These are phyloP conservation scores for Corythoichthys haematopterus DNA, from an alignment of 2,113 vertebrate genomes.

Conservation along the genomic window DNA sequence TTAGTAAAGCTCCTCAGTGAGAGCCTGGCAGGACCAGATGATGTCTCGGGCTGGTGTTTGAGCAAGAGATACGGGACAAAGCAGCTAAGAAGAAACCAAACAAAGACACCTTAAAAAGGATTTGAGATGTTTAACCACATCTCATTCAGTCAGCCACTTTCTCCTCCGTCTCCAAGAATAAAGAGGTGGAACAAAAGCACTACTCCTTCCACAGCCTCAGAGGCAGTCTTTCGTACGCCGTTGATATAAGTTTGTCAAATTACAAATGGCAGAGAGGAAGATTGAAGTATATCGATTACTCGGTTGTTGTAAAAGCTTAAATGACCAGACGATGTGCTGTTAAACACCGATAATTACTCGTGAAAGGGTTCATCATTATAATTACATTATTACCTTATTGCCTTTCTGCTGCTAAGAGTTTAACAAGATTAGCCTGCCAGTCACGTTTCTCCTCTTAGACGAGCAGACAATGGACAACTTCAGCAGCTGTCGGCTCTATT, in stretches of 20 bases:
- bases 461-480: slow-evolving; percentile 58
- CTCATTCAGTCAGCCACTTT: slow-evolving; percentile 49
- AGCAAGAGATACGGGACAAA: slow-evolving; percentile 59
- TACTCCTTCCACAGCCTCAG: slow-evolving; percentile 2
- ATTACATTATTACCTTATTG: slow-evolving; percentile 60
- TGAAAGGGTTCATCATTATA: slow-evolving; percentile 63
- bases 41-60: slow-evolving; percentile 50
- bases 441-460: slow-evolving; percentile 62
- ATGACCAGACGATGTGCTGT: slow-evolving; percentile 50
- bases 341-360: slow-evolving; percentile 65
- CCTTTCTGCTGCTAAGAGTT: slow-evolving; percentile 53
- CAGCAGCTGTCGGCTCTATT: slow-evolving; percentile 23
- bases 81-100: slow-evolving; percentile 66
- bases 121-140: slow-evolving; percentile 58
- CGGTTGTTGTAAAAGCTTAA: slow-evolving; percentile 50
- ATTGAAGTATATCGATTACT: slow-evolving; percentile 43
- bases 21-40: slow-evolving; percentile 45
- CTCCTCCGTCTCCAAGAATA: slow-evolving; percentile 12
- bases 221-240: slow-evolving; percentile 1
- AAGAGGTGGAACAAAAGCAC: slow-evolving; percentile 25
- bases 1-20: slow-evolving; percentile 44
- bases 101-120: slow-evolving; percentile 61
- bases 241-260: slow-evolving; percentile 31
- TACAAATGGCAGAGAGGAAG: slow-evolving; percentile 26
- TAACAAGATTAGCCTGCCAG: slow-evolving; percentile 65